Conservation (phyloP, 2,113 vertebrate species). For the Gavia stellata region DNA sequence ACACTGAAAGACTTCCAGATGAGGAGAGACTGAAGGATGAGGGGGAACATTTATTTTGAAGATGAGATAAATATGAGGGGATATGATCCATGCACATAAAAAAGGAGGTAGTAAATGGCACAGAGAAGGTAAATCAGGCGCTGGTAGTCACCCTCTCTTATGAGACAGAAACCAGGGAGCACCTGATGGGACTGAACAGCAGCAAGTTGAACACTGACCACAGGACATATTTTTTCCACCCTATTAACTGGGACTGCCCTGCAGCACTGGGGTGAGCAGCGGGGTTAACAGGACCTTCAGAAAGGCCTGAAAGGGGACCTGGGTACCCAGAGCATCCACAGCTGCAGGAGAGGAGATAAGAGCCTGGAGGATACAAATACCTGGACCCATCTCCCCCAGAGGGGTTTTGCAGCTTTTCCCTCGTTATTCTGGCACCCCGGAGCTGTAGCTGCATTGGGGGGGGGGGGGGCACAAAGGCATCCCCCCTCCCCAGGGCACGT, state of each 20-base stretch:
- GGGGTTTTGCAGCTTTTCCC: neutral
- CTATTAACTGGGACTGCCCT: neutral
- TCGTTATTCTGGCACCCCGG: neutral
- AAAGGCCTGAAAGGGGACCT: neutral
- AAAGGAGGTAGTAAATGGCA: neutral
- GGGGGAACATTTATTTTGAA: conserved; percentile 35
- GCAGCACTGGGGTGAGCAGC: rapidly evolving
- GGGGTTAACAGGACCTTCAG: neutral
- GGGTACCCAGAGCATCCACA: neutral
- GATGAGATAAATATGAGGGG: conserved; percentile 26
- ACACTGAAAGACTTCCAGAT: neutral
- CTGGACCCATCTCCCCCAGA: rapidly evolving
- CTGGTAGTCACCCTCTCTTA: neutral
- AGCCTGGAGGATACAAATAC: rapidly evolving
- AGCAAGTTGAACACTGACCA: too few relatives aligned
- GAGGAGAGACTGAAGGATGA: conserved; percentile 27
- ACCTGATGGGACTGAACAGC: neutral
- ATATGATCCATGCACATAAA: conserved; percentile 3
- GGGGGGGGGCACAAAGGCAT: neutral
- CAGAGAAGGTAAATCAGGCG: neutral
- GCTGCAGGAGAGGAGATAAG: neutral
- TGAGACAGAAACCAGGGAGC: neutral
- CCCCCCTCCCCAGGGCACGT: neutral
- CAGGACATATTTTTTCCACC: neutral
- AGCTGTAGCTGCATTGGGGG: neutral